These are phyloP conservation scores for Pithys albifrons DNA, from an alignment of 2,113 vertebrate genomes.

Conservation along the genomic window DNA sequence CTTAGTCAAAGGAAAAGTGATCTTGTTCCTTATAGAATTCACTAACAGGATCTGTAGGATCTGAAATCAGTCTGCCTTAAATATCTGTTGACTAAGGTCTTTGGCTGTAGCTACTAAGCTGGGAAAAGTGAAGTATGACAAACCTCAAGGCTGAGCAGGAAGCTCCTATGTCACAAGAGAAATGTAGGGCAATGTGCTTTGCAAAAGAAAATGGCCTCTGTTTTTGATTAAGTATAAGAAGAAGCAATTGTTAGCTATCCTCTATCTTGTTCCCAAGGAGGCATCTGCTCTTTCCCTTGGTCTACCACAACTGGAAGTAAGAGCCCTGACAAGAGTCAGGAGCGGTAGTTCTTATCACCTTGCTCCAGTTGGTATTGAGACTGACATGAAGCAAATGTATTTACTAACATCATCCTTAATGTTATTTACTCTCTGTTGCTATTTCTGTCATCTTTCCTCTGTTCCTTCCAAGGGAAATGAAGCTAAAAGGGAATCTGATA, in stretches of 20 bases:
- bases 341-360: neutral
- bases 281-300: neutral
- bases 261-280: neutral
- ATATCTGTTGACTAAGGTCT: neutral
- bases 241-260: neutral
- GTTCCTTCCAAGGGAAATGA: slow-evolving; percentile 4
- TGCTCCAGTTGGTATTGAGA: neutral
- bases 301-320: neutral
- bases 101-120: neutral
- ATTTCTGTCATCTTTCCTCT: slow-evolving; percentile 35
- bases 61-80: neutral
- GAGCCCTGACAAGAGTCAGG: neutral
- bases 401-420: slow-evolving; percentile 1
- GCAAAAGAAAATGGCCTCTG: neutral
- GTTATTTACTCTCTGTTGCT: slow-evolving; percentile 11
- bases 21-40: neutral
- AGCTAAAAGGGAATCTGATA: neutral
- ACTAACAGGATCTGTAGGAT: neutral
- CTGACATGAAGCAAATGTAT: slow-evolving; percentile 33
- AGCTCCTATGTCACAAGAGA: neutral
- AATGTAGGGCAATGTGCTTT: neutral
- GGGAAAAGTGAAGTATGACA: neutral
- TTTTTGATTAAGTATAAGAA: neutral
- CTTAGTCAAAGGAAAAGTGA: neutral
- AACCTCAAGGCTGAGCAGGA: neutral